phyloP scores from a whole-genome alignment of 1,140 invertebrate species.

The Penaeus japonicus region DNA sequence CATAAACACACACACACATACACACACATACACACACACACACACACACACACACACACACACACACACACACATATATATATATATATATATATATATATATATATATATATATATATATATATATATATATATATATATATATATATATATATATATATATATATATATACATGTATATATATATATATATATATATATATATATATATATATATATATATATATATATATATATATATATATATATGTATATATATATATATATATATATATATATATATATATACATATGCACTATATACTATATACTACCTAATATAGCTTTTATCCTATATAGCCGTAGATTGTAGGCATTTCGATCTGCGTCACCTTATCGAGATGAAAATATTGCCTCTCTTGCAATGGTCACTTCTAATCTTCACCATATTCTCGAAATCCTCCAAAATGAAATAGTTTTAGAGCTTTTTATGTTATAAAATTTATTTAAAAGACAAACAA shows the following conservation, averaged over 20 bases:
- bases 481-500: too few relatives aligned
- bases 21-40: not conserved
- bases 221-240: not conserved
- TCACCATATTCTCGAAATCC: too few relatives aligned
- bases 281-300: not conserved
- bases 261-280: conserved; percentile 13
- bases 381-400: too few relatives aligned
- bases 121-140: conserved; percentile 8
- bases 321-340: too few relatives aligned
- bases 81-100: not conserved
- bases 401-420: too few relatives aligned
- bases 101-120: conserved; percentile 13
- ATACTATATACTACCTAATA: too few relatives aligned
- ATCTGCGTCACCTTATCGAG: too few relatives aligned
- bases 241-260: not conserved
- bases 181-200: conserved; percentile 8
- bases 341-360: too few relatives aligned
- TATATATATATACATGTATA: conserved; percentile 1
- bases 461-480: too few relatives aligned
- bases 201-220: conserved; percentile 6
- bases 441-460: too few relatives aligned
- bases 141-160: conserved; percentile 1
- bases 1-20: too few relatives aligned
- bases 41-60: not conserved
- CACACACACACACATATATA: not conserved